phyloP scores from a whole-genome alignment of 2,113 vertebrate species.

The Chrysemys picta region DNA sequence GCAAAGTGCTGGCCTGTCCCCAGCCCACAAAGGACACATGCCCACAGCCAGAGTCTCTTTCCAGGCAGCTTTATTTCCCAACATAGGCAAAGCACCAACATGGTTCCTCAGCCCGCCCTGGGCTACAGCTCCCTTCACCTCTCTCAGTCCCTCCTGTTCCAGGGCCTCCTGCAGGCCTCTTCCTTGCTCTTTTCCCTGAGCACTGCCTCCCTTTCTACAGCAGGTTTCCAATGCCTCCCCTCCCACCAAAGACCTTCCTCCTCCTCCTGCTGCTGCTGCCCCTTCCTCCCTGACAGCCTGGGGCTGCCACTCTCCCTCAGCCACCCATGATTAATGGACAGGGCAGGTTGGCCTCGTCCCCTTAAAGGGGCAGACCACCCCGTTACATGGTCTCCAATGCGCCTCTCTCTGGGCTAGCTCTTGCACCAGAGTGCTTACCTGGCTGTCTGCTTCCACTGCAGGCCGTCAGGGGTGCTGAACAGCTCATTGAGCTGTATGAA shows the following conservation, averaged over 20 bases:
- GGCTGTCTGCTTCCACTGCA: slow-evolving; percentile 80
- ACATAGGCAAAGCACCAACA: neutral
- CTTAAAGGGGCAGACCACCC: neutral
- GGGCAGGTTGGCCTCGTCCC: neutral
- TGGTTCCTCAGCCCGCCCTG: neutral
- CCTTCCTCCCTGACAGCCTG: no score
- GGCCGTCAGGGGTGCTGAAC: slow-evolving; percentile 51
- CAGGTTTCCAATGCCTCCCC: neutral
- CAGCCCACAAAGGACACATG: neutral
- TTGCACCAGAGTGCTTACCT: slow-evolving; percentile 68
- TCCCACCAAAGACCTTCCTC: neutral
- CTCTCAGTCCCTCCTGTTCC: neutral
- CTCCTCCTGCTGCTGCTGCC: no score
- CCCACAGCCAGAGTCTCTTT: neutral
- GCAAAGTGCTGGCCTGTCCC: neutral
- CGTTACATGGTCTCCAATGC: neutral
- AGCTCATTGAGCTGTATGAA: slow-evolving; percentile 85
- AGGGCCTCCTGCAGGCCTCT: neutral
- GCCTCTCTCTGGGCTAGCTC: neutral
- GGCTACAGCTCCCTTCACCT: no score
- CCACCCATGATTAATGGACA: neutral
- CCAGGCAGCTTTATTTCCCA: neutral
- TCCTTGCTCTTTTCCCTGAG: neutral
- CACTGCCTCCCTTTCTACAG: neutral
- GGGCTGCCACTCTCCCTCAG: neutral